Percentiles rank a stretch among this genome's conserved stretches.
Evolutionary conservation across 2,113 vertebrate genomes (phyloP).

Genomic region (Aspidoscelis tigris): DNA sequence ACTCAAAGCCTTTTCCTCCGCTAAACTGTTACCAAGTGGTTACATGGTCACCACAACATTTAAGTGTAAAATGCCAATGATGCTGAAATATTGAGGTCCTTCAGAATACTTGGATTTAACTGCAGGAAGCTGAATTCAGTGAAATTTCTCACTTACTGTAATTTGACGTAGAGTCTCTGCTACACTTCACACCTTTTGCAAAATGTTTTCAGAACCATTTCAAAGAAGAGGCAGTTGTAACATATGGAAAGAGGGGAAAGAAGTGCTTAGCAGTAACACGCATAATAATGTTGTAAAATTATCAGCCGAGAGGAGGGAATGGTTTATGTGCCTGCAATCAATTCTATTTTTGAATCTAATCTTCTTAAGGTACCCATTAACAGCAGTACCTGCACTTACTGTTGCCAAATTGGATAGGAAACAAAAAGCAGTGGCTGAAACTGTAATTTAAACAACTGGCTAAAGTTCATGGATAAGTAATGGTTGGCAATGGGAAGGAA

Average conservation of each 20-base stretch:
- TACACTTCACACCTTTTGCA: background rate
- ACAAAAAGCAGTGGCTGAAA: background rate
- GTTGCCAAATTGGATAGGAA: background rate
- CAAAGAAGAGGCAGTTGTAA: background rate
- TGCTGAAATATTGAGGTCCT: background rate
- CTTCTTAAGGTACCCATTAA: background rate
- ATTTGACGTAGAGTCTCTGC: background rate
- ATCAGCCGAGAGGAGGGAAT: background rate
- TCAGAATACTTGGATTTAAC: background rate
- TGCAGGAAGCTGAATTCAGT: background rate
- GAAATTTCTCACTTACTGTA: background rate
- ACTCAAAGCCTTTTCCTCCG: no score
- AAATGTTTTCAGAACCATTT: background rate
- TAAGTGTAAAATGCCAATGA: background rate
- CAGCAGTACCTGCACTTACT: background rate
- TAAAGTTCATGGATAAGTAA: background rate
- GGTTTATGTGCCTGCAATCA: background rate
- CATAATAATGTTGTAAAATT: background rate
- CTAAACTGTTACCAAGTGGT: background rate
- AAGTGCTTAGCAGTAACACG: background rate
- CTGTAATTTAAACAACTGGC: background rate
- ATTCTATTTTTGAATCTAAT: slow-evolving; percentile 13
- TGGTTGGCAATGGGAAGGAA: background rate
- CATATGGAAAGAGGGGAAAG: background rate
- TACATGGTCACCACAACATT: background rate